A percentile compares a stretch with the other conserved stretches of the same genome.
Evolutionary conservation across 2,888 invertebrate species (phyloP).

Genomic region (Rhogogaster chlorosoma): DNA sequence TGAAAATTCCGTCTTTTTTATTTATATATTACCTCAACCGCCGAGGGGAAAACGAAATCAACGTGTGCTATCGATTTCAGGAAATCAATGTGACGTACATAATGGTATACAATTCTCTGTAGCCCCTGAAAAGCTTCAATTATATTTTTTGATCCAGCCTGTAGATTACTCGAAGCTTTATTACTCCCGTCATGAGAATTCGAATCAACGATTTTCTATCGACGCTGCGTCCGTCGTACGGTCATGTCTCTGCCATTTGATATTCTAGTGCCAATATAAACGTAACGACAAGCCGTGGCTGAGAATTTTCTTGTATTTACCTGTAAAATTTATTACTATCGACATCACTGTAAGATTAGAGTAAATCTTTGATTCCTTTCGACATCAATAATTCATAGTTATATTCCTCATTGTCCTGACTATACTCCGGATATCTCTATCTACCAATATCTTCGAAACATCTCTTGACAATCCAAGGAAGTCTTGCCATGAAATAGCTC

Average conservation of each 20-base stretch:
- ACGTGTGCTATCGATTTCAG: background rate
- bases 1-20: background rate
- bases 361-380: conserved; percentile 21
- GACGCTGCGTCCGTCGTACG: conserved; percentile 5
- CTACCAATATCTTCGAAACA: background rate
- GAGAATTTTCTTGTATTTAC: conserved; percentile 20
- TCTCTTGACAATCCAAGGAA: background rate
- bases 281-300: conserved; percentile 31
- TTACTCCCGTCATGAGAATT: conserved; percentile 23
- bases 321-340: conserved; percentile 32
- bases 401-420: background rate
- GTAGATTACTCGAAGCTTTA: conserved; percentile 35
- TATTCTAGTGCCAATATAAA: conserved; percentile 45
- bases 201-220: conserved; percentile 21
- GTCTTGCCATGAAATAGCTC: background rate
- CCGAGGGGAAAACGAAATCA: background rate
- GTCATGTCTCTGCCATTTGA: conserved; percentile 32
- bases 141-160: conserved; percentile 19
- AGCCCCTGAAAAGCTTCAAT: conserved; percentile 12
- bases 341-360: conserved; percentile 15
- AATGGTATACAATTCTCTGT: conserved; percentile 8
- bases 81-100: conserved; percentile 10
- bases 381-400: conserved; percentile 21
- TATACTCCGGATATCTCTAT: background rate
- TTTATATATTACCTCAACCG: background rate